Evolutionary conservation across 2,888 invertebrate genomes (phyloP), one percentile per base, ranked within the genome.

Genomic region (Caradrina kadenii): DNA sequence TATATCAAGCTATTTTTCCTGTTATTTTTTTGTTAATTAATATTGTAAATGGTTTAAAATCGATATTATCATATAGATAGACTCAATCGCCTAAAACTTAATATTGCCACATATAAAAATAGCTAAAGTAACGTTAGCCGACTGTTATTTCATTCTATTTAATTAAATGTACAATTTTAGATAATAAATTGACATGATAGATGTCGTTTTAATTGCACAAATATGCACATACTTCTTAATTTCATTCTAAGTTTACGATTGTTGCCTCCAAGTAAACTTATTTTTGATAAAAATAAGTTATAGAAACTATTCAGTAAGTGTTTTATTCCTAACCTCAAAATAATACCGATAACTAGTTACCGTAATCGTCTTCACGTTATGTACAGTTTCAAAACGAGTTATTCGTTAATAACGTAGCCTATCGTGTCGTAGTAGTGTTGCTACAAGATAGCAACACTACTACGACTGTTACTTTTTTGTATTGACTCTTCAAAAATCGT

Each of bases 41-140:
- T 50, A 69, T 69, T 77, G 67, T 79, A 72, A 76, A 74, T 75
- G 56, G 60, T 78, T 76, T 82, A 75, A 68, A 79, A 83, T 77
- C 70, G 73, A 67, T 81, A 82, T 79, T 80, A 74, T 63, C 58
- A 55, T 74, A 75, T 87, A 86, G 85, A 86, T 87, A 87, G 82
- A 79, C 76, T 76, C 77, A 84, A 83, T 85, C 79, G 82, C 83
- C 79, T 85, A 76, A 82, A 78, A 58, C 67, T 8, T 80, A 69
- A 80, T 74, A 78, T 77, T 74, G 69, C 77, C 62, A 76, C 71
- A 63, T 72, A 70, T 48, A 61, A 70, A 73, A 74, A 81, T 76
- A 79, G 73, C 69, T 70, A 77, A 76, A 79, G 69, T 79, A 81
- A 83, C 76, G 74, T 65, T 67, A 72, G 22, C 76, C 69, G 75